Percentiles rank a stretch among this genome's conserved stretches.
Evolutionary conservation across 2,113 vertebrate genomes (phyloP).

Genomic region (Mesoclemmys tuberculata): DNA sequence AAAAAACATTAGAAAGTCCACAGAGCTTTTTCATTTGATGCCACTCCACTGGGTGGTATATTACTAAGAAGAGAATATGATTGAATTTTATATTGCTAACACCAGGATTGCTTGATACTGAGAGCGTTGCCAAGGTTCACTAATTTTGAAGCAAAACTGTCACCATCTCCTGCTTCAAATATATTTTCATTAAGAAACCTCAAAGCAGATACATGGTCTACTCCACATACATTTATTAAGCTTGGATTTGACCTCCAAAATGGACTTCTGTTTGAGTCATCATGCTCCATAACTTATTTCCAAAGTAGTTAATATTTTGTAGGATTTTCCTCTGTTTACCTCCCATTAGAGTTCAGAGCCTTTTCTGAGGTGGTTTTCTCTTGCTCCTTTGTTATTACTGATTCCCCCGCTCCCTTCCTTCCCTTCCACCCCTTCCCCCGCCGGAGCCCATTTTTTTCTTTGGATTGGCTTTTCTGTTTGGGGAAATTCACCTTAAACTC

Average conservation of each 20-base stretch:
- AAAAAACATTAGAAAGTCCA: background rate
- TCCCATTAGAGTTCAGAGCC: background rate
- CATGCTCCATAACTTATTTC: background rate
- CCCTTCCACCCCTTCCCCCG: no score
- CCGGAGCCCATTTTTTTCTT: background rate
- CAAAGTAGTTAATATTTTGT: background rate
- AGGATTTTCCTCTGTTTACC: background rate
- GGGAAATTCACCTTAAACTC: background rate
- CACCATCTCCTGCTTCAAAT: background rate
- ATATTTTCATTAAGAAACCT: background rate
- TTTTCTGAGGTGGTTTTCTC: background rate
- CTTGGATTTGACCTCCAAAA: background rate
- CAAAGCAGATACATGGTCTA: background rate
- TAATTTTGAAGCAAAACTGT: background rate
- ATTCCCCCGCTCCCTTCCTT: rapidly evolving
- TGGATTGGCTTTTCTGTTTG: background rate
- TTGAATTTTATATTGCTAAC: background rate
- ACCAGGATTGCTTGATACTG: background rate
- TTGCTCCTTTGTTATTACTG: background rate
- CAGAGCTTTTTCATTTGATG: background rate
- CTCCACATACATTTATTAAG: background rate
- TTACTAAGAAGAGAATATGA: background rate
- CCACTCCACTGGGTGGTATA: background rate
- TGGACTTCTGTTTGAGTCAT: background rate
- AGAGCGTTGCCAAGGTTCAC: background rate